Base-by-base conservation (phyloP, 2,888 invertebrate genomes). In the Trichacis sp. region DNA sequence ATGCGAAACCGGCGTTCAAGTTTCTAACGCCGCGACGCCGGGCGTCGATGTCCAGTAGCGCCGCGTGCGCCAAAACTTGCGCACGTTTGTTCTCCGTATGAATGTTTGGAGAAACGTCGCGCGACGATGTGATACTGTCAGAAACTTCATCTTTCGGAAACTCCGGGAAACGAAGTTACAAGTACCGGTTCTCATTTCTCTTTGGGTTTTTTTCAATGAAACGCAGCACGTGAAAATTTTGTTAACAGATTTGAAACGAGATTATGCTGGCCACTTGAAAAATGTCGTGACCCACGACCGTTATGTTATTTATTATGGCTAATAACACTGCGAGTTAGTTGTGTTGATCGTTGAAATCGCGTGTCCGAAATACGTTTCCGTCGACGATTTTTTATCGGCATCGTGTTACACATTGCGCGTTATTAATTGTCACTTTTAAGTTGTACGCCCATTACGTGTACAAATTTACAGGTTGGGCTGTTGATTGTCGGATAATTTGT, bases 11-110 rank as follows among this genome's bases (percentile, higher is more conserved):
- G 60, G 53, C 58, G 29, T 60, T 62, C 56, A 59, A 56, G 59
- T 56, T 59, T 60, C 64, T 64, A 61, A 70, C 68, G 65, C 69
- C 75, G 74, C 77, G 77, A 74, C 76, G 76, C 74, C 77, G 68
- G 76, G 74, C 77, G 77, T 77, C 81, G 76, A 75, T 24, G 48
- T 51, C 59, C 80, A 83, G 83, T 83, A 81, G 80, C 82, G 80
- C 83, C 81, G 79, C 83, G 83, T 81, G 83, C 81, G 81, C 81
- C 83, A 79, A 78, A 75, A 77, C 62, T 78, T 79, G 78, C 83
- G 83, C 81, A 81, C 77, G 81, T 77, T 74, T 70, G 69, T 72
- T 56, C 42, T 24, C 45, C 53, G 15, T 5, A 14, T 33, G 17
- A 33, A 42, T 17, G 38, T 55, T 58, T 14, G 40, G 30, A 38